Conservation (phyloP, 2,113 vertebrate genomes). For the Notechis scutatus region DNA sequence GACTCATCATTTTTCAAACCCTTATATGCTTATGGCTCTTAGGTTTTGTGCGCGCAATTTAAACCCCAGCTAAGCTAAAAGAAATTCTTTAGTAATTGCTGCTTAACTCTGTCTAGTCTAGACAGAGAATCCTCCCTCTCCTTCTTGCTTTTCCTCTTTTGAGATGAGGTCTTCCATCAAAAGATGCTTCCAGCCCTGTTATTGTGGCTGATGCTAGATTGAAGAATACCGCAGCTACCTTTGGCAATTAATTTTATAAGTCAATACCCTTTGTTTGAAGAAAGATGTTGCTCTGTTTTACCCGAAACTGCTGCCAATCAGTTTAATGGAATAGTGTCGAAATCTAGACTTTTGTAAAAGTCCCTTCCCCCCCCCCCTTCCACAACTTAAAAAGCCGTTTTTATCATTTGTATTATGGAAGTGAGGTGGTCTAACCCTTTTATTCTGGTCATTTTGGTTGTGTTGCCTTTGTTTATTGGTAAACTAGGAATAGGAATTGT, state of each 20-base stretch:
- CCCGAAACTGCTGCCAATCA: neutral
- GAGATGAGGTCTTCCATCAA: neutral
- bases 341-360: neutral
- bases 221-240: neutral
- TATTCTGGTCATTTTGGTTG: neutral
- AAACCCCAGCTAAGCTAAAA: neutral
- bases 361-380: neutral
- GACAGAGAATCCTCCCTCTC: neutral
- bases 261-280: conserved; percentile 3
- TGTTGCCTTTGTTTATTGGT: neutral
- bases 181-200: neutral
- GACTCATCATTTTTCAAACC: neutral
- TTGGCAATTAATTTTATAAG: conserved; percentile 19
- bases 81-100: neutral
- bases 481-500: neutral
- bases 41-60: neutral
- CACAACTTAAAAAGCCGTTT: neutral
- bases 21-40: neutral
- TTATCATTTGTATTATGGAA: neutral
- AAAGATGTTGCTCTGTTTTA: neutral
- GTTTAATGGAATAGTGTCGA: neutral
- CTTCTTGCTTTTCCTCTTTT: neutral
- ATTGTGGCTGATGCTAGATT: neutral
- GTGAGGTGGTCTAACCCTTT: neutral
- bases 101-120: neutral